Evolutionary conservation across 2,888 invertebrate species (phyloP), one percentile per base, ranked within the genome.

Genomic region (Thymelicus sylvestris): DNA sequence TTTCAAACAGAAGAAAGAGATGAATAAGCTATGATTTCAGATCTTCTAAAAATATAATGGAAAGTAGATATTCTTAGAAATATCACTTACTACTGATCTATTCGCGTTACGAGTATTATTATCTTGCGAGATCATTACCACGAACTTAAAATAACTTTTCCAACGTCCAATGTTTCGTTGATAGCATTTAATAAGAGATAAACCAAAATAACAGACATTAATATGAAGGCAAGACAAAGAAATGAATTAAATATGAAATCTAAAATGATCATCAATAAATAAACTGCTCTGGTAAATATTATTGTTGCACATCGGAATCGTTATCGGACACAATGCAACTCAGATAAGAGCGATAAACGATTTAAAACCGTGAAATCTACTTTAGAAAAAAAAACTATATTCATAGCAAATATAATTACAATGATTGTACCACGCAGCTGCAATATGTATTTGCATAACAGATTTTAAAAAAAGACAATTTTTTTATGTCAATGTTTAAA

Each of bases 71-170:
- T 91, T 91, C 84, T 89, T 87, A 88, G 90, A 84, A 83, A 82
- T 79, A 77, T 85, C 89, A 87, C 91, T 90, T 89, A 90, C 92
- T 81, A 81, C 77, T 79, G 75, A 82, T 90, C 91, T 92, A 92
- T 92, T 92, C 91, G 81, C 78, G 84, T 80, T 67, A 79, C 78
- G 19, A 10, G 24, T 10, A 57, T 63, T 69, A 52, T 52, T 69
- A 52, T 52, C 50, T 52, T 52, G 48, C 48, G 62, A 63, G 41
- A 63, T 60, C 60, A 67, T 50, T 59, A n/a, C 63, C 31, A 31
- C 31, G 47, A 19, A 31, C 31, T 57, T 2, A 57, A 19, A 52
- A 52, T 52, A 52, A 52, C 50, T 52, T 15, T 19, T 52, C 19
- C 15, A 15, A 15, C 7, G 50, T 19, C 50, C 5, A 52, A 19